Conservation (phyloP, 1,140 invertebrate genomes). For the Leguminivora glycinivorella region DNA sequence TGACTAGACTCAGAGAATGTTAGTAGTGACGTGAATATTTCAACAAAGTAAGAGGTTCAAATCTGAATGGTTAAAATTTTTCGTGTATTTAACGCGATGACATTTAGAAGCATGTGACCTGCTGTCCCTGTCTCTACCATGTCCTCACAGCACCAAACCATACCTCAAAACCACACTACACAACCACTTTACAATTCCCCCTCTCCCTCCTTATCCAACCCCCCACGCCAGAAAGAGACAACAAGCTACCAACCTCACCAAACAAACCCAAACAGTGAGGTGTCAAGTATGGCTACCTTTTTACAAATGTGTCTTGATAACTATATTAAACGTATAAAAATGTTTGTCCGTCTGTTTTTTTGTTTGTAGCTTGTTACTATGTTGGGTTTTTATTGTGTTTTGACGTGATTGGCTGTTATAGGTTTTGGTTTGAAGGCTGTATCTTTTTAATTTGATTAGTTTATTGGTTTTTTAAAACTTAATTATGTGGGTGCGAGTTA, state of each 20-base stretch:
- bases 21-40: no score
- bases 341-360: slow-evolving; percentile 24
- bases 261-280: not conserved
- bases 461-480: not conserved
- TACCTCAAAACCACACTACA: slow-evolving; percentile 14
- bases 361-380: not conserved
- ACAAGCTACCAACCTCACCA: not conserved
- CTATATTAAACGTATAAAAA: slow-evolving; percentile 27
- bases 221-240: not conserved
- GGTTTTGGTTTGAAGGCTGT: not conserved
- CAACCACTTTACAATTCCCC: not conserved
- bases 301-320: slow-evolving; percentile 28
- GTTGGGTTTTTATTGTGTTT: not conserved
- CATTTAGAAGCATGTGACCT: not conserved
- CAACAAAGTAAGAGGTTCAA: no score
- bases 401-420: slow-evolving; percentile 3
- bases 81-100: no score
- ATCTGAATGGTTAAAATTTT: no score
- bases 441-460: not conserved
- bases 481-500: no score
- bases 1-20: no score
- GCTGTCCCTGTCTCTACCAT: not conserved
- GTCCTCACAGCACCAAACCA: not conserved
- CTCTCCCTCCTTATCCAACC: not conserved
- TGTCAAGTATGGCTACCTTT: slow-evolving; percentile 25